Percentiles rank a stretch among this genome's conserved stretches.
Conservation (phyloP, 92 coral and sea anemone genomes). For the Paramuricea clavata region DNA sequence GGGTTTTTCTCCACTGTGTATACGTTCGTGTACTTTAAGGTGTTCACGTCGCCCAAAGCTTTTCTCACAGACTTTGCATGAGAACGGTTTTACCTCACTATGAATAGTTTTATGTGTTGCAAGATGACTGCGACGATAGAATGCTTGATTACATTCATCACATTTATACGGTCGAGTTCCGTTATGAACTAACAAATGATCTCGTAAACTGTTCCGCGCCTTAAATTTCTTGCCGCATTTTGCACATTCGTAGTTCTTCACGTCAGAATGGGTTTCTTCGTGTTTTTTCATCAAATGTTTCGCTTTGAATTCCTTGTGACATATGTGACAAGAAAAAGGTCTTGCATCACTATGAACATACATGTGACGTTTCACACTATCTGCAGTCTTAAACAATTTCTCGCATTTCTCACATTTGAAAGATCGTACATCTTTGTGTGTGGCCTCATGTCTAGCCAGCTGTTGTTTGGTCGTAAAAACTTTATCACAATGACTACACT, state of each 20-base stretch:
- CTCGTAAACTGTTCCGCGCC: slow-evolving; percentile 48
- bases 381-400: slow-evolving; percentile 39
- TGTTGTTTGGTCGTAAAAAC: slow-evolving; percentile 32
- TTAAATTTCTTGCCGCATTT: slow-evolving; percentile 43
- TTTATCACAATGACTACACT: slow-evolving; percentile 35
- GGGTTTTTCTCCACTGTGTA: slow-evolving; percentile 46
- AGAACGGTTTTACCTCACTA: slow-evolving; percentile 29
- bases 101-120: slow-evolving; percentile 45
- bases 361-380: slow-evolving; percentile 46
- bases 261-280: slow-evolving; percentile 29
- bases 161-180: slow-evolving; percentile 46
- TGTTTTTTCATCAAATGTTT: slow-evolving; percentile 44
- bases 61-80: slow-evolving; percentile 43
- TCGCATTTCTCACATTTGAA: slow-evolving; percentile 22
- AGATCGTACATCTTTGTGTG: slow-evolving; percentile 24
- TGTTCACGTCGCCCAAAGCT: slow-evolving; percentile 44
- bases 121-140: slow-evolving; percentile 47
- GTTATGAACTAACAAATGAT: slow-evolving; percentile 37
- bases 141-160: slow-evolving; percentile 41
- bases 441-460: slow-evolving; percentile 13
- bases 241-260: slow-evolving; percentile 30
- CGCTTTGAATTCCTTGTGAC: slow-evolving; percentile 43
- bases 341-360: slow-evolving; percentile 28
- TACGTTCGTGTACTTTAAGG: slow-evolving; percentile 40
- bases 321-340: slow-evolving; percentile 37